Base-by-base conservation (phyloP, 2,113 vertebrate species). In the Zosterops hypoxanthus region DNA sequence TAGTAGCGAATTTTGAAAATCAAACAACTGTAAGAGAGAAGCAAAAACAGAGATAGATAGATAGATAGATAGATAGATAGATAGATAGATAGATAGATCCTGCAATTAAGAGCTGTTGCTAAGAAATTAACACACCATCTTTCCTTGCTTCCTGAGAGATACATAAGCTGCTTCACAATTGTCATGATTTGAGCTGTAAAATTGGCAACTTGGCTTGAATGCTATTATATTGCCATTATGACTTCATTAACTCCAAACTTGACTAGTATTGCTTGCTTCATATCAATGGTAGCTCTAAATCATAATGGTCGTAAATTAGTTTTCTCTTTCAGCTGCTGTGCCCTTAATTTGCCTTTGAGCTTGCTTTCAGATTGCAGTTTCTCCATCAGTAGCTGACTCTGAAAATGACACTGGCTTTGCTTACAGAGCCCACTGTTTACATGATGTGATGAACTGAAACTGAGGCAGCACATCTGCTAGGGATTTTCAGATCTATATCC, bases 401-500 rank as follows among this genome's bases (percentile, higher is more conserved):
- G 57, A 66, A 77, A 53, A 90, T 49, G 7, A 14, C 17, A 50
- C 39, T 11, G 15, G 49, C n/a, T 86, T 31, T 5, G 46, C 86
- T 97, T 57, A 66, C 63, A 39, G 23, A 78, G 23, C 39, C 42
- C 28, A 39, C 69, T 88, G 56, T 90, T 88, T 84, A 69, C 17
- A 19, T 23, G 65, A 73, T 21, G 57, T 9, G 14, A 3, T 8
- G 69, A 94, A 88, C 41, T 52, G 34, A 63, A 66, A 80, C 28
- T 39, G 49, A 78, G 76, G 49, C 42, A 88, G 41, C 56, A 47
- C 61, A 66, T 85, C 75, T 92, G 82, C 85, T 86, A 42, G 20
- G 33, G 60, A 90, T 95, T 95, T 97, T 97, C 65, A 92, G 82
- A 97, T 72, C 83, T 88, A 52, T 52, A 60, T 46, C 47, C 31